Evolutionary conservation across 2,113 vertebrate genomes (phyloP).

Genomic region (Cairina moschata): DNA sequence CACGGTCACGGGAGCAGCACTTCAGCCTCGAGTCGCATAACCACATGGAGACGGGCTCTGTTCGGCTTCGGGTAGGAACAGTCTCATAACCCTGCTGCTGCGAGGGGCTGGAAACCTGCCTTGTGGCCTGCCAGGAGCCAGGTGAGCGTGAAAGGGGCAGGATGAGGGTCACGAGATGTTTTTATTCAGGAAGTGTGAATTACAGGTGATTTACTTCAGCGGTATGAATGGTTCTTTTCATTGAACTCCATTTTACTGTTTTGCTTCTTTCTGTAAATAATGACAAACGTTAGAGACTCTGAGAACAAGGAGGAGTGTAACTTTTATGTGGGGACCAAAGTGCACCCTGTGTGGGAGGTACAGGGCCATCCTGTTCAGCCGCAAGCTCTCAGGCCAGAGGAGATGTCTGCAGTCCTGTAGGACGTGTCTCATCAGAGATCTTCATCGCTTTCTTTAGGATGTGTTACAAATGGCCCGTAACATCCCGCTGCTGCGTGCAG

Average conservation of each 20-base stretch:
- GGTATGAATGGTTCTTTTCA: rapidly evolving
- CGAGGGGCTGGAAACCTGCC: background rate
- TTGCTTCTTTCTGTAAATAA: background rate
- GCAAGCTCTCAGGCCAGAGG: background rate
- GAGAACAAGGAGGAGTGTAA: rapidly evolving
- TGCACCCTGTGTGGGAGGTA: rapidly evolving
- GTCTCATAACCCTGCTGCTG: background rate
- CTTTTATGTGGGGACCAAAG: background rate
- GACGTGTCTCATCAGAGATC: rapidly evolving
- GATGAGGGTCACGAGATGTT: background rate
- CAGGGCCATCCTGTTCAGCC: background rate
- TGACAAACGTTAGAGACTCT: background rate
- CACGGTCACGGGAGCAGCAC: rapidly evolving
- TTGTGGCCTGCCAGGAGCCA: background rate
- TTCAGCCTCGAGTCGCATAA: background rate
- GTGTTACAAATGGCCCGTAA: background rate
- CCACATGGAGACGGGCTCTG: rapidly evolving
- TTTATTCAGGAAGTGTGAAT: background rate
- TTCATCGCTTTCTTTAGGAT: rapidly evolving
- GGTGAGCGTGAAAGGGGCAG: background rate
- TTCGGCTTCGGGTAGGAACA: background rate
- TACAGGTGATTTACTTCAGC: background rate
- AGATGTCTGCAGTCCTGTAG: background rate
- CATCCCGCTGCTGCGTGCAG: background rate
- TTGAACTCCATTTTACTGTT: background rate